Evolutionary conservation across 2,888 invertebrate species (phyloP).

Genomic region (Sinhomidia bicolor): DNA sequence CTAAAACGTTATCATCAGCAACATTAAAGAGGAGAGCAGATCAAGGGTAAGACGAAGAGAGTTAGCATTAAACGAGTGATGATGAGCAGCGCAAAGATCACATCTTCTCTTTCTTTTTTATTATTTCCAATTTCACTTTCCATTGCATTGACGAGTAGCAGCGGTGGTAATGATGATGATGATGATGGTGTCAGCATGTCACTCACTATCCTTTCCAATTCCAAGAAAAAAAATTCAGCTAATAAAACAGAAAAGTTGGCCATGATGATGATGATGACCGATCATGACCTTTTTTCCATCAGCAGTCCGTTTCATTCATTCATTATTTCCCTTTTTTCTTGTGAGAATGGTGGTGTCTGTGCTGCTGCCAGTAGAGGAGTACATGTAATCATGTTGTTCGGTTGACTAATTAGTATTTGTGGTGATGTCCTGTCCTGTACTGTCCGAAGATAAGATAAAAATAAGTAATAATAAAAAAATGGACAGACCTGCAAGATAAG

Average conservation of each 20-base stretch:
- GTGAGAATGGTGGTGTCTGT: neutral
- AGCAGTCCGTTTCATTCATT: neutral
- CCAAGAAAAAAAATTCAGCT: slow-evolving; percentile 5
- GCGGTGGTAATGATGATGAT: neutral
- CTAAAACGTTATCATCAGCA: neutral
- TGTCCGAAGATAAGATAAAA: slow-evolving; percentile 32
- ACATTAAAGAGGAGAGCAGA: neutral
- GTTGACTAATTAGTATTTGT: slow-evolving; percentile 19
- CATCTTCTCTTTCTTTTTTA: no score
- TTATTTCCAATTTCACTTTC: neutral
- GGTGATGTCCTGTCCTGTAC: neutral
- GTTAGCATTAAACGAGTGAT: no score
- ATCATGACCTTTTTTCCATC: slow-evolving; percentile 60
- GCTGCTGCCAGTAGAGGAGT: neutral
- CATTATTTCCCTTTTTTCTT: neutral
- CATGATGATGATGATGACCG: slow-evolving; percentile 49
- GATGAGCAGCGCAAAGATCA: no score
- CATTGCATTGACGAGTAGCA: neutral
- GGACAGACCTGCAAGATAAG: neutral
- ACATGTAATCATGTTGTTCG: slow-evolving; percentile 21
- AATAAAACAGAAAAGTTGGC: slow-evolving; percentile 10
- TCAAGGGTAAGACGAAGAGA: neutral
- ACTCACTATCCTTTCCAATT: slow-evolving; percentile 32
- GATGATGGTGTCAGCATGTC: slow-evolving; percentile 43
- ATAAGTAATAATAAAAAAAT: no score